Conservation (phyloP, 2,113 vertebrate species). For the Dissostichus mawsoni region DNA sequence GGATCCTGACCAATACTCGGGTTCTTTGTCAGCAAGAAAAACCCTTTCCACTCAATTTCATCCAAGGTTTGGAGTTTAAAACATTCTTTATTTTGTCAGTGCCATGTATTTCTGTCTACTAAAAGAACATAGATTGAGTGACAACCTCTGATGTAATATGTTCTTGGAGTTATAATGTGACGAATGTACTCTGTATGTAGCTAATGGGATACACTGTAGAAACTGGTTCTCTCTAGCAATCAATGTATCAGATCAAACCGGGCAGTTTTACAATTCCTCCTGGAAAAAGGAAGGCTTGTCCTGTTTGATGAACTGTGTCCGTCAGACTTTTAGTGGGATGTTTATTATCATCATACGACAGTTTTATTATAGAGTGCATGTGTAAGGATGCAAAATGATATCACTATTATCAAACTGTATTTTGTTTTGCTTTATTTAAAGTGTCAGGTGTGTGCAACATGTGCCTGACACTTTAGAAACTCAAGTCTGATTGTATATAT, state of each 20-base stretch:
- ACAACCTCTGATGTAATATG: not conserved
- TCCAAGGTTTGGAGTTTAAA: slow-evolving; percentile 87
- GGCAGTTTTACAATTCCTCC: not conserved
- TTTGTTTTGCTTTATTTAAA: slow-evolving; percentile 27
- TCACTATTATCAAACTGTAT: slow-evolving; percentile 13
- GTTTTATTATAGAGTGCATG: slow-evolving; percentile 14
- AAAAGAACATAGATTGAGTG: not conserved
- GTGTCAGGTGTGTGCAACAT: not conserved
- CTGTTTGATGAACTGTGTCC: slow-evolving; percentile 4
- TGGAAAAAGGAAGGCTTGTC: slow-evolving; percentile 24
- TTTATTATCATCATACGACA: not conserved
- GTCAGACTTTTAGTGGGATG: not conserved
- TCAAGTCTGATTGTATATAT: slow-evolving; percentile 15
- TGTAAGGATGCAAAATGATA: slow-evolving; percentile 4
- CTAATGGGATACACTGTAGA: not conserved
- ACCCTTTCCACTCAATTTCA: slow-evolving; percentile 88
- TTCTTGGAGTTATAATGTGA: not conserved
- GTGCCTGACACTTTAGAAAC: slow-evolving; percentile 5
- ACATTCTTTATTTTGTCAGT: not conserved
- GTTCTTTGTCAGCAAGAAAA: slow-evolving; percentile 86
- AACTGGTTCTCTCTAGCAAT: not conserved
- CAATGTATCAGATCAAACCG: not conserved
- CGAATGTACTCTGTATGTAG: not conserved
- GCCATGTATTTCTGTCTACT: not conserved
- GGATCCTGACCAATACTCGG: slow-evolving; percentile 68